Conservation (phyloP, 2,888 invertebrate genomes). For the Aspidiotus destructor region DNA sequence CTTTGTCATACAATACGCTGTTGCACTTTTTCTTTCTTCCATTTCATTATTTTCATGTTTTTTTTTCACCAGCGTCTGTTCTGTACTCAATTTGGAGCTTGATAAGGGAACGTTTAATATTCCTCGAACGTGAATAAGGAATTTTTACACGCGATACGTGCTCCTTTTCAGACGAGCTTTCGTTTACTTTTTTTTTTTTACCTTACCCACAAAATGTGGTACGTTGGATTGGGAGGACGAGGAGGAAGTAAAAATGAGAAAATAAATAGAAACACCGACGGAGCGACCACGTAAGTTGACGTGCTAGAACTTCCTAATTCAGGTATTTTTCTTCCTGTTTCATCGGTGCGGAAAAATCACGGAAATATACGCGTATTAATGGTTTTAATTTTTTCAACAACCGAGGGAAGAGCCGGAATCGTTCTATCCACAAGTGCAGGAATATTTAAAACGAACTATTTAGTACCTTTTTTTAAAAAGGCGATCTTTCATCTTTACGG, state of each 20-base stretch:
- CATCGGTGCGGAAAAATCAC: too few relatives aligned
- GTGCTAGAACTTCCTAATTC: not conserved
- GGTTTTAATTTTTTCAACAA: too few relatives aligned
- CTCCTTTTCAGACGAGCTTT: not conserved
- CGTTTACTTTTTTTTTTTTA: not conserved
- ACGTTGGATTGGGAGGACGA: not conserved
- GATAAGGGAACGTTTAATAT: constrained; percentile 1
- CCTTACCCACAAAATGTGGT: too few relatives aligned
- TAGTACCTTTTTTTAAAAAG: too few relatives aligned
- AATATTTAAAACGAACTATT: too few relatives aligned
- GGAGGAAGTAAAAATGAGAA: not conserved
- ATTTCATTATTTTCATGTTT: not conserved
- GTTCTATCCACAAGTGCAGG: too few relatives aligned
- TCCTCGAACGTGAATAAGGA: not conserved
- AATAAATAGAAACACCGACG: not conserved
- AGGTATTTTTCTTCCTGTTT: not conserved
- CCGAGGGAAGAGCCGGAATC: too few relatives aligned
- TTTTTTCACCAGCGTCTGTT: not conserved
- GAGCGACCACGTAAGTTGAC: not conserved
- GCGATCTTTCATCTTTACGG: too few relatives aligned
- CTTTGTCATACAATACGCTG: too few relatives aligned
- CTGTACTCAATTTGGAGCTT: not conserved
- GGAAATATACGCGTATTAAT: too few relatives aligned
- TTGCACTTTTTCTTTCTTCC: not conserved
- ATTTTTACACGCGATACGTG: not conserved